These are phyloP conservation scores for Serranus cabrilla DNA, from an alignment of 2,797 vertebrate genomes.

Conservation along the genomic window DNA sequence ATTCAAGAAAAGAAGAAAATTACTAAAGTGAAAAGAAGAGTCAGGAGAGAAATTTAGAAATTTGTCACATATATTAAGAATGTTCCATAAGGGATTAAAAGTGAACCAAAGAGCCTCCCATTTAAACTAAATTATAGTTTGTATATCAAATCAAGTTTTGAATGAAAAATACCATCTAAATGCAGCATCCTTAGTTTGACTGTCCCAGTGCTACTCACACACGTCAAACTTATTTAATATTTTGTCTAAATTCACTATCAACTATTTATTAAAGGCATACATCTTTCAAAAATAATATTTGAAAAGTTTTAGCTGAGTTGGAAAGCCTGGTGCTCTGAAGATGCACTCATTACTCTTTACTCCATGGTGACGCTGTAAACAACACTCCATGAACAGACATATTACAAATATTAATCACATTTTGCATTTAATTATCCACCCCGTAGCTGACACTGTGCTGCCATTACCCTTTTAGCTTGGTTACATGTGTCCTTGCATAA, in stretches of 20 bases:
- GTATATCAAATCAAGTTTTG: constrained; percentile 37
- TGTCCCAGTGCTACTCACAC: not conserved
- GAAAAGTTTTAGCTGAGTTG: constrained; percentile 3
- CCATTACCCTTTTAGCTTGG: constrained; percentile 59
- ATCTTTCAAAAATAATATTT: not conserved
- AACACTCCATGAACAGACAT: constrained; percentile 18
- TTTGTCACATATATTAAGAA: constrained; percentile 54
- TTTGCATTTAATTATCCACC: constrained; percentile 34
- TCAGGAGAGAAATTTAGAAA: constrained; percentile 40
- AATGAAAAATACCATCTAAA: constrained; percentile 1
- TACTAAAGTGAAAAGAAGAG: constrained; percentile 27
- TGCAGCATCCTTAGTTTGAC: constrained; percentile 17
- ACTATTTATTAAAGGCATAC: not conserved
- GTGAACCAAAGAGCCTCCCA: constrained; percentile 3
- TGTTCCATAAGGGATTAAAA: constrained; percentile 46
- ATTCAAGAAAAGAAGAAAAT: constrained; percentile 58
- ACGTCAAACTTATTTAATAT: not conserved
- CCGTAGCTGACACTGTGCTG: constrained; percentile 25
- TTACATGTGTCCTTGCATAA: constrained; percentile 70
- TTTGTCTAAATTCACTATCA: not conserved
- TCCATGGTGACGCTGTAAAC: constrained; percentile 10
- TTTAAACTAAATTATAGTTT: constrained; percentile 48
- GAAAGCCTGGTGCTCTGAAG: not conserved
- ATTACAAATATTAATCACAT: constrained; percentile 48
- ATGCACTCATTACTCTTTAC: not conserved